Conservation (phyloP, 2,113 vertebrate species). For the Cyprinodon tularosa region DNA sequence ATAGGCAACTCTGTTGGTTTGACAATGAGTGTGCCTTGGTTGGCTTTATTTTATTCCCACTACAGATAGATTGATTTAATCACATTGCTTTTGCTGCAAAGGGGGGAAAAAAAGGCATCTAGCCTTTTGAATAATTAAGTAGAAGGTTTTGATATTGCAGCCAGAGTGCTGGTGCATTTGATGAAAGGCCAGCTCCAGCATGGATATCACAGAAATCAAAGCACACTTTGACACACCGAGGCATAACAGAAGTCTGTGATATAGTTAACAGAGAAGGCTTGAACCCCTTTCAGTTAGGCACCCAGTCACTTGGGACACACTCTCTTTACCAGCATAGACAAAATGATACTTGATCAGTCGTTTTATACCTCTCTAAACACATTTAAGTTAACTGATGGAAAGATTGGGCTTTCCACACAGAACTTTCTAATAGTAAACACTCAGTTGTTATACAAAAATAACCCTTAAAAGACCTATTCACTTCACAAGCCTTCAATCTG, state of each 20-base stretch:
- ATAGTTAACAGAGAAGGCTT: conserved; percentile 30
- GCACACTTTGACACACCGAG: conserved; percentile 35
- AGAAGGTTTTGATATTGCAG: conserved; percentile 31
- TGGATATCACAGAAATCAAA: conserved; percentile 53
- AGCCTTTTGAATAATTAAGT: conserved; percentile 53
- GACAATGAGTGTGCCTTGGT: background rate
- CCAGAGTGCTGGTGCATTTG: conserved; percentile 39
- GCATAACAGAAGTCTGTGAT: conserved; percentile 47
- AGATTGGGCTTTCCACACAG: background rate
- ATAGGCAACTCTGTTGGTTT: background rate
- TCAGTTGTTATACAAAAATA: background rate
- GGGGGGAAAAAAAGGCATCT: conserved; percentile 14
- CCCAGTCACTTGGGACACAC: conserved; percentile 22
- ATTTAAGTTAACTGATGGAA: conserved; percentile 12
- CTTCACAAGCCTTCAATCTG: background rate
- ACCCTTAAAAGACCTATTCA: conserved; percentile 18
- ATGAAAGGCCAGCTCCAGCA: conserved; percentile 36
- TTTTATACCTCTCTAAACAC: conserved; percentile 13
- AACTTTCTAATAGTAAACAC: conserved; percentile 3
- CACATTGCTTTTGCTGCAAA: conserved; percentile 7
- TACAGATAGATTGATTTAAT: conserved; percentile 6
- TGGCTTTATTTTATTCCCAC: conserved; percentile 1
- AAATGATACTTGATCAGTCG: conserved; percentile 10
- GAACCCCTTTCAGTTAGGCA: background rate
- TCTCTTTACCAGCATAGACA: conserved; percentile 9